These are phyloP conservation scores for Acropora tenuis DNA, from an alignment of 64 coral and sea anemone genomes.

Conservation along the genomic window DNA sequence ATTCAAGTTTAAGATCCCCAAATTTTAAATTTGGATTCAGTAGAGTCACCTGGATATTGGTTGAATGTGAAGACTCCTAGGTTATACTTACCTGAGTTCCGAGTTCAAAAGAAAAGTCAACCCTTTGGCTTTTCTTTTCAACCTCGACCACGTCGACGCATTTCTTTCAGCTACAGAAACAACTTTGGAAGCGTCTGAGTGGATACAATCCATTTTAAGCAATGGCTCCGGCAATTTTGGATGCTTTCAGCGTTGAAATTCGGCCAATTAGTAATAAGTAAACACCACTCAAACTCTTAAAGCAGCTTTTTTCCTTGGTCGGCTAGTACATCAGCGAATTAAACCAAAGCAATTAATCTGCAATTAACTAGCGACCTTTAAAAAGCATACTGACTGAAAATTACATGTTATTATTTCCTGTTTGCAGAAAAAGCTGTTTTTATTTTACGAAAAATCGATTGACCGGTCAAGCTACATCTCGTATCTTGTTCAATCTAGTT, in stretches of 20 bases:
- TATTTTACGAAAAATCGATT: neutral
- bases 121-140: too few species aligned
- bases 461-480: neutral
- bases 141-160: too few species aligned
- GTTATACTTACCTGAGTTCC: too few species aligned
- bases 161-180: neutral
- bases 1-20: too few species aligned
- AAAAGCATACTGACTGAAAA: conserved; percentile 19
- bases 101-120: too few species aligned
- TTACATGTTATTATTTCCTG: neutral
- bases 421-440: neutral
- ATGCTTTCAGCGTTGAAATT: conserved; percentile 44
- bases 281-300: conserved; percentile 52
- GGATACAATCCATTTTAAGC: neutral
- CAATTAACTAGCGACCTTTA: conserved; percentile 21
- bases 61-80: too few species aligned
- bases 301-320: conserved; percentile 21
- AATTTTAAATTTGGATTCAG: too few species aligned
- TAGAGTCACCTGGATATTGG: too few species aligned
- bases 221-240: neutral
- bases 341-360: conserved; percentile 38
- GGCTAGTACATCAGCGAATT: conserved; percentile 40
- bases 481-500: neutral
- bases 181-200: neutral
- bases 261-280: conserved; percentile 44